Percentiles rank a stretch among this genome's conserved stretches.
Conservation (phyloP, 2,888 invertebrate species). For the Clistopyga incitator region DNA sequence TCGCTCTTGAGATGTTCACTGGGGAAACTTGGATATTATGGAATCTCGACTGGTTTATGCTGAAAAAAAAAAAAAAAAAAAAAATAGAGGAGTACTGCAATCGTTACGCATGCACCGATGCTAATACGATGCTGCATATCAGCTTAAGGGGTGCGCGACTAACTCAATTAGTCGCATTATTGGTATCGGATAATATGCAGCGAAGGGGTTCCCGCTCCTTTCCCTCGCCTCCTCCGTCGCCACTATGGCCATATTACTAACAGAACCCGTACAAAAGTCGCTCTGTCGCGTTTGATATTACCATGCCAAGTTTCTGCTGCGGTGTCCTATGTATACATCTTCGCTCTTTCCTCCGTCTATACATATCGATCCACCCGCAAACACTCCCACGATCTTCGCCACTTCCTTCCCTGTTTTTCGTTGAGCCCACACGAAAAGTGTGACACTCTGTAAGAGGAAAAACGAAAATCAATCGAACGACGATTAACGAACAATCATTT, state of each 20-base stretch:
- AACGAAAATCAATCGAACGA: too few relatives aligned
- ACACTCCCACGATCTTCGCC: neutral
- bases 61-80: slow-evolving; percentile 7
- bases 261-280: slow-evolving; percentile 83
- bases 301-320: slow-evolving; percentile 71
- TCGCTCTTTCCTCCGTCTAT: neutral
- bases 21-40: neutral
- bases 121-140: slow-evolving; percentile 83
- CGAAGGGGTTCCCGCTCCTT: slow-evolving; percentile 80
- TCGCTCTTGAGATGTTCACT: neutral
- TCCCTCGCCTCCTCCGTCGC: slow-evolving; percentile 58
- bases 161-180: slow-evolving; percentile 84
- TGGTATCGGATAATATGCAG: slow-evolving; percentile 84
- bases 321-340: slow-evolving; percentile 14
- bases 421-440: neutral
- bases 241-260: slow-evolving; percentile 81
- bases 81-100: slow-evolving; percentile 48
- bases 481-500: too few relatives aligned
- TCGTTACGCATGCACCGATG: slow-evolving; percentile 68
- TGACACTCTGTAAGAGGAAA: too few relatives aligned
- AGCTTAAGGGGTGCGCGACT: slow-evolving; percentile 80
- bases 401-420: neutral
- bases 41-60: neutral
- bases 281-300: slow-evolving; percentile 83
- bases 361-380: slow-evolving; percentile 27